A percentile compares a stretch with the other conserved stretches of the same genome.
Conservation (phyloP, 2,113 vertebrate genomes). For the Pogona vitticeps region DNA sequence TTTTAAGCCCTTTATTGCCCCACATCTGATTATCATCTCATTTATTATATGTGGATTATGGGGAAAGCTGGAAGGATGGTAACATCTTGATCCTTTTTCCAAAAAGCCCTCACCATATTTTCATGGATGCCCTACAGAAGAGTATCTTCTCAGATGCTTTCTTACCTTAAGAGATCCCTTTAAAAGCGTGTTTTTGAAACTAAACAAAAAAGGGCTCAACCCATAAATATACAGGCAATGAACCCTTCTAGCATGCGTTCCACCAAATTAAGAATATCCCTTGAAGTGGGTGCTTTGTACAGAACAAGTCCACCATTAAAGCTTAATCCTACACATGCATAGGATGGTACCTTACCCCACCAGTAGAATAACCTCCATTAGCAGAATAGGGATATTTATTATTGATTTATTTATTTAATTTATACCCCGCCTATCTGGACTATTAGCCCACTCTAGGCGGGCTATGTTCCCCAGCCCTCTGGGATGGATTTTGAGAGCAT, state of each 20-base stretch:
- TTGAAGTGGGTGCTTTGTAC: neutral
- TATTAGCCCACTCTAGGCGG: too few species aligned
- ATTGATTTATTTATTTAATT: too few species aligned
- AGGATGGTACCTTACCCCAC: neutral
- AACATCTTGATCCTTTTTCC: constrained; percentile 55
- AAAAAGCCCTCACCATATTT: neutral
- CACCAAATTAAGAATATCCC: neutral
- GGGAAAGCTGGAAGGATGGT: constrained; percentile 53
- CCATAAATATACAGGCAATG: neutral
- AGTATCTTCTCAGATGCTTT: neutral
- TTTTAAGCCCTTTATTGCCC: constrained; percentile 73
- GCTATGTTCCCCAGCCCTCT: neutral
- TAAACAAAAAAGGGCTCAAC: neutral
- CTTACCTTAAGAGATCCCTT: neutral
- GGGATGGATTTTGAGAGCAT: neutral
- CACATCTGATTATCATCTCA: constrained; percentile 40
- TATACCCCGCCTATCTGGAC: too few species aligned
- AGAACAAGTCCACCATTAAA: neutral
- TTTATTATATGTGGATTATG: constrained; percentile 72
- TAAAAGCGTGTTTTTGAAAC: neutral
- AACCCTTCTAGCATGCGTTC: neutral
- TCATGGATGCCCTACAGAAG: neutral
- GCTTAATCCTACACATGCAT: neutral
- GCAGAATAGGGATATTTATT: too few species aligned
- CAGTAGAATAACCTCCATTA: neutral